Conservation (phyloP, 2,113 vertebrate species). For the Poeciliopsis retropinna region DNA sequence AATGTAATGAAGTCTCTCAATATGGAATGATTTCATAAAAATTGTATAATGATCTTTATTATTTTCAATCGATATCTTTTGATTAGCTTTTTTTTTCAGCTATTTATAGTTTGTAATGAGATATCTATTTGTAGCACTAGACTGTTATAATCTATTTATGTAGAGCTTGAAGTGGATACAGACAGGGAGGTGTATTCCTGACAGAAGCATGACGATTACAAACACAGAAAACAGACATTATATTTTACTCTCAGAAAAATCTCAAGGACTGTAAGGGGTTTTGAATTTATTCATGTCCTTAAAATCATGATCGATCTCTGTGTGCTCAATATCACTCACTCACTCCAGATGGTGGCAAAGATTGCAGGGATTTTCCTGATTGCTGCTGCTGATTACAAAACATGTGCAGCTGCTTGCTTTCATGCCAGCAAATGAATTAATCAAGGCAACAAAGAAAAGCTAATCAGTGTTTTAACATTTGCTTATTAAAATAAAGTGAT, state of each 20-base stretch:
- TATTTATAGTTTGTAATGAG: background rate
- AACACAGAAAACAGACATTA: background rate
- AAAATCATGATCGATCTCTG: constrained; percentile 20
- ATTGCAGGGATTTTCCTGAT: constrained; percentile 54
- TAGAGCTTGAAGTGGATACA: background rate
- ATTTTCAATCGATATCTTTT: background rate
- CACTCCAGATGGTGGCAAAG: constrained; percentile 63
- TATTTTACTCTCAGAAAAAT: background rate
- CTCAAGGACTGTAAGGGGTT: background rate
- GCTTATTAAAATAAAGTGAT: constrained; percentile 67
- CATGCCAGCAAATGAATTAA: constrained; percentile 62
- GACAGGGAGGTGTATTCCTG: background rate
- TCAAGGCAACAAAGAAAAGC: constrained; percentile 70
- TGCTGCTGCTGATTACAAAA: constrained; percentile 65
- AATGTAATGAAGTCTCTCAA: background rate
- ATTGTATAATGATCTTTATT: background rate
- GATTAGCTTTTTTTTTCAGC: constrained; percentile 3
- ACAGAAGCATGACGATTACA: background rate
- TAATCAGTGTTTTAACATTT: constrained; percentile 75
- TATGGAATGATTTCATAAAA: background rate
- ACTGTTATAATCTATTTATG: background rate
- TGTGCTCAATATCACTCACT: constrained; percentile 10
- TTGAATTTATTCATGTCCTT: background rate
- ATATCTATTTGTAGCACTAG: constrained; percentile 5
- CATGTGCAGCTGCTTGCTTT: constrained; percentile 73